Evolutionary conservation across 1,140 invertebrate species (phyloP), one percentile per base, ranked within the genome.

Genomic region (Brachionus rubens): DNA sequence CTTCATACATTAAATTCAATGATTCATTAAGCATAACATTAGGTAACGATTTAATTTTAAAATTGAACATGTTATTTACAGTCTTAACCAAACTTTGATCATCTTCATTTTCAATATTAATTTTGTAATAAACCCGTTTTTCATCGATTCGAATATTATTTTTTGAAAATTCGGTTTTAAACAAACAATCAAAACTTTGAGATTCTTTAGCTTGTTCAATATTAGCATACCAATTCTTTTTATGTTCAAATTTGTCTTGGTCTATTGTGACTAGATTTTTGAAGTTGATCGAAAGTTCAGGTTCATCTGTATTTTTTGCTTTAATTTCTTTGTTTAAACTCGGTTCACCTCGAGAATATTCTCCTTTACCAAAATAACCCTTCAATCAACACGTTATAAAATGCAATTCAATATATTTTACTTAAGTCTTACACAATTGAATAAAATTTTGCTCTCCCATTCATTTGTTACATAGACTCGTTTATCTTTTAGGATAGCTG

Each of bases 321-420:
- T 54, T 54, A 12, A 24, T 50, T 21, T 16, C 1, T 19, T 50
- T 26, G 48, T 56, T 28, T 28, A 33, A 24, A 33, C 30, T 10
- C 14, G 59, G 59, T 24, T 43, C 59, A 26, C 59, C 59, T 6
- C 68, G 43, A 40, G 50, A 72, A 48, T 50, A 54, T 54, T 72
- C 68, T 72, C 68, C 68, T 48, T 54, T 72, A 4, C 68, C 68
- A 54, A 72, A 72, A 48, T 48, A 72, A 14, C 68, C 68, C 68
- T 72, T 30, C 10, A 26, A 14, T n/a, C 36, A 40, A 36, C 10
- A 41, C 12, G 16, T 48, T 7, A 26, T 16, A 26, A 48, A 19
- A 48, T 5, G 24, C 2, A 26, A 47, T 9, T 36, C 14, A 0
- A 47, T 47, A 12, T 21, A 21, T 40, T 54, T 0, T 36, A 48